Percentiles rank a stretch among this genome's conserved stretches.
Evolutionary conservation across 2,888 invertebrate species (phyloP).

Genomic region (Pyrgus malvae): DNA sequence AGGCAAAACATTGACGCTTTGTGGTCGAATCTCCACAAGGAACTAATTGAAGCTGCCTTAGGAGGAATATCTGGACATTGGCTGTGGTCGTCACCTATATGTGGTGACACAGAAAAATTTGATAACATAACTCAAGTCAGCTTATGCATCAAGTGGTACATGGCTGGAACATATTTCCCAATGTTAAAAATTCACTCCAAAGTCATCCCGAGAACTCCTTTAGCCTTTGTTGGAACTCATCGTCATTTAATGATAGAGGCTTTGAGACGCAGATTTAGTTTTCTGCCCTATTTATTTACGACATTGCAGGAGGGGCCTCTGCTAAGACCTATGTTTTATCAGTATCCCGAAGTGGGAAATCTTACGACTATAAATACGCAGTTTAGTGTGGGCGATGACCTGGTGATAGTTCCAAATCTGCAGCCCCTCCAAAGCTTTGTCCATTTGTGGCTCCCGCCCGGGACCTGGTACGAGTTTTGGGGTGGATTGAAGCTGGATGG

Average conservation of each 20-base stretch:
- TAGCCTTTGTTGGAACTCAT: slow-evolving; percentile 67
- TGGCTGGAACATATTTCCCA: slow-evolving; percentile 84
- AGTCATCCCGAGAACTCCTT: slow-evolving; percentile 61
- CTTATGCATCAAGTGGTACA: slow-evolving; percentile 86
- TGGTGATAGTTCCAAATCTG: slow-evolving; percentile 83
- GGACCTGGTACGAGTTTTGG: slow-evolving; percentile 82
- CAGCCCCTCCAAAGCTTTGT: slow-evolving; percentile 67
- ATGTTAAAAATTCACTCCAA: slow-evolving; percentile 78
- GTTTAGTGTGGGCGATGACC: slow-evolving; percentile 82
- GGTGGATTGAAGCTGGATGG: slow-evolving; percentile 65
- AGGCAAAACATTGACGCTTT: slow-evolving; percentile 78
- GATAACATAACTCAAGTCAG: slow-evolving; percentile 56
- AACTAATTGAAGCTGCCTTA: slow-evolving; percentile 72
- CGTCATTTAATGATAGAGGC: slow-evolving; percentile 64
- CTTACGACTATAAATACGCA: slow-evolving; percentile 77
- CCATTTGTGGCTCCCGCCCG: slow-evolving; percentile 76
- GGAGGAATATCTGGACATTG: slow-evolving; percentile 74
- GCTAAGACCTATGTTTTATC: slow-evolving; percentile 84
- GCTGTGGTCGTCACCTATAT: slow-evolving; percentile 79
- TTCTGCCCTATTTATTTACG: slow-evolving; percentile 83
- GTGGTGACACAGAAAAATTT: slow-evolving; percentile 77
- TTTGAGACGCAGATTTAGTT: slow-evolving; percentile 67
- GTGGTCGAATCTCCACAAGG: slow-evolving; percentile 81
- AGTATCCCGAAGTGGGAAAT: slow-evolving; percentile 72
- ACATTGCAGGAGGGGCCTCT: slow-evolving; percentile 78